Percentiles rank a stretch among this genome's conserved stretches.
These are phyloP conservation scores for Drosophila trapezifrons DNA, from an alignment of 1,140 invertebrate genomes.

Conservation along the genomic window DNA sequence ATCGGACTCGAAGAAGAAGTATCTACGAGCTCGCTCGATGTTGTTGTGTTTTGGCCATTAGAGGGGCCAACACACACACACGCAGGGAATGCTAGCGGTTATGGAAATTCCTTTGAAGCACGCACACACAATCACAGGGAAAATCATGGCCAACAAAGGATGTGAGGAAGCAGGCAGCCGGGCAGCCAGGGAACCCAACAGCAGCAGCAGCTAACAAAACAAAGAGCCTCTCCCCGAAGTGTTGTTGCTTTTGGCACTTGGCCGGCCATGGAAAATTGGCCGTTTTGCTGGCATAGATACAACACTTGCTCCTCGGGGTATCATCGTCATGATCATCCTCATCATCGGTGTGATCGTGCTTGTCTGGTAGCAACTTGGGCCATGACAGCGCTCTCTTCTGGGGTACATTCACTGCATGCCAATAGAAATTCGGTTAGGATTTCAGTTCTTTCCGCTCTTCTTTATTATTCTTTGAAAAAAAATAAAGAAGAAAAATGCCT, in stretches of 20 bases:
- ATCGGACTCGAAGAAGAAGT: conserved; percentile 24
- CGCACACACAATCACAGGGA: conserved; percentile 9
- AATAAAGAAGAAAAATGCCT: conserved; percentile 33
- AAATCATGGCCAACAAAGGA: conserved; percentile 25
- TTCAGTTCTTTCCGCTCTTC: conserved; percentile 22
- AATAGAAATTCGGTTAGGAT: conserved; percentile 57
- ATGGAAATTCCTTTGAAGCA: conserved; percentile 79
- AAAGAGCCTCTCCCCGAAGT: conserved; percentile 52
- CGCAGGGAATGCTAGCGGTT: conserved; percentile 78
- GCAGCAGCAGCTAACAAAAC: conserved; percentile 42
- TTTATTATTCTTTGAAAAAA: conserved; percentile 31
- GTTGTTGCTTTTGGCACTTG: conserved; percentile 62
- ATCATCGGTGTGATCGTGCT: conserved; percentile 31
- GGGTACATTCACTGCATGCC: conserved; percentile 38
- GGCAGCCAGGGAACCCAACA: conserved; percentile 1
- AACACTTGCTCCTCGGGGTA: conserved; percentile 62
- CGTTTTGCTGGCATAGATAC: conserved; percentile 60
- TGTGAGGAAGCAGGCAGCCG: conserved; percentile 52
- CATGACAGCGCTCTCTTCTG: conserved; percentile 56
- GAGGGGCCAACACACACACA: conserved; percentile 35
- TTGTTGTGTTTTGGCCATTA: conserved; percentile 65
- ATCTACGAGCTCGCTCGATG: conserved; percentile 26
- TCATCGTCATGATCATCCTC: conserved; percentile 35
- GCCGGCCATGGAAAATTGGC: conserved; percentile 65
- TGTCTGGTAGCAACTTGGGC: conserved; percentile 44